These are phyloP conservation scores for rabbit (Oryctolagus cuniculus) DNA, from an alignment of 2,113 vertebrate species.

Conservation along the genomic window DNA sequence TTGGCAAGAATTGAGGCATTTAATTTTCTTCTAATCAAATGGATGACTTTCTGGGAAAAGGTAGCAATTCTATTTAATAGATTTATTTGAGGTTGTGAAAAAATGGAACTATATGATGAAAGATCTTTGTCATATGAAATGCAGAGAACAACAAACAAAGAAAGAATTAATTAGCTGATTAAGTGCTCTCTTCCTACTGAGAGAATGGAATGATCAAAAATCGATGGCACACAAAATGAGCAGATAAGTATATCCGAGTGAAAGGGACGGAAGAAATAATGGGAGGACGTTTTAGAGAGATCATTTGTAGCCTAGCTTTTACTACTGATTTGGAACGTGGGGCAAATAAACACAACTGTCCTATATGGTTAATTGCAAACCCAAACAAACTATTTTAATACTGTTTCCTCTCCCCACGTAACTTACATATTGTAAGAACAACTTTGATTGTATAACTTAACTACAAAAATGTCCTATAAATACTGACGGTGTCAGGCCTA, in stretches of 20 bases:
- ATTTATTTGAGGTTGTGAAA: neutral
- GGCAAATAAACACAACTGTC: neutral
- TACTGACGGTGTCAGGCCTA: neutral
- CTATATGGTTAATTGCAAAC: neutral
- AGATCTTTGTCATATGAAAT: neutral
- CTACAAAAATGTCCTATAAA: neutral
- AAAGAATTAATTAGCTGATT: neutral
- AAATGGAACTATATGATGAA: neutral
- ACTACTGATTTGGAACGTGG: neutral
- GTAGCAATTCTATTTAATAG: slow-evolving; percentile 37
- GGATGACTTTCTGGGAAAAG: slow-evolving; percentile 57
- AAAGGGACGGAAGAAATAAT: neutral
- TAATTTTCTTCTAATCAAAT: slow-evolving; percentile 49
- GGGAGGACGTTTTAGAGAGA: neutral
- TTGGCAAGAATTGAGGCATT: neutral
- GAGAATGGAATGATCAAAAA: neutral
- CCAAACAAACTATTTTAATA: neutral
- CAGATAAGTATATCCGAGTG: neutral
- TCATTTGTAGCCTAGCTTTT: neutral
- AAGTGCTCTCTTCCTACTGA: neutral
- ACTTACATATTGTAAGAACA: slow-evolving; percentile 15
- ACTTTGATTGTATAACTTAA: slow-evolving; percentile 53
- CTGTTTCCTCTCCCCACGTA: neutral
- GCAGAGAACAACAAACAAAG: slow-evolving; percentile 53
- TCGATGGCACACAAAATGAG: neutral